Percentiles rank a stretch among this genome's conserved stretches.
phyloP scores from a whole-genome alignment of 2,113 vertebrate genomes.

The Leptodactylus fuscus region DNA sequence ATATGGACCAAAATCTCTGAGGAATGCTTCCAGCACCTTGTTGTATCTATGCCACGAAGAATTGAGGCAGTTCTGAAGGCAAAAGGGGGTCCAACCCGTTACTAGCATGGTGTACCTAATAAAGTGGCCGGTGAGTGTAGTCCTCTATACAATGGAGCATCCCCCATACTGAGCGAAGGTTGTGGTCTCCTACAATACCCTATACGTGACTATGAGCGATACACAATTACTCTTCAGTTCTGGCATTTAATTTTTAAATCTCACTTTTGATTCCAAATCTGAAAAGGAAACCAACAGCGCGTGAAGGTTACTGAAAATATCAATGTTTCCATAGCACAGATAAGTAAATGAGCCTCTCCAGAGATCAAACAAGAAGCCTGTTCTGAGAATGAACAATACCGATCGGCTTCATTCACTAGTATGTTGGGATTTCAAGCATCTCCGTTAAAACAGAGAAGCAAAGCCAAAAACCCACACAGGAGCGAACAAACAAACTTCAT shows the following conservation, averaged over 20 bases:
- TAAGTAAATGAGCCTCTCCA: conserved; percentile 36
- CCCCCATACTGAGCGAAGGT: neutral
- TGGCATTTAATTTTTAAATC: conserved; percentile 38
- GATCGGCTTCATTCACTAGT: neutral
- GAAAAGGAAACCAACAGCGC: conserved; percentile 16
- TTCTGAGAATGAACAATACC: conserved; percentile 14
- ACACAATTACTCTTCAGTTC: neutral
- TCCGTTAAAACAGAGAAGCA: neutral
- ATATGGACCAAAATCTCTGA: too few species aligned
- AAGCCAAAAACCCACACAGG: conserved; percentile 32
- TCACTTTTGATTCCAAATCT: conserved; percentile 32
- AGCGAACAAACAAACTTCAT: conserved; percentile 19
- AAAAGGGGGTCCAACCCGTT: too few species aligned
- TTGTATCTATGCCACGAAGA: too few species aligned
- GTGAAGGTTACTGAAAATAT: conserved; percentile 43
- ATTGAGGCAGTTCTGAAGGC: too few species aligned
- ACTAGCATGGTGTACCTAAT: too few species aligned
- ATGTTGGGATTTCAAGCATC: conserved; percentile 28
- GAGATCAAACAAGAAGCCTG: conserved; percentile 23
- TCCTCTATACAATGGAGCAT: neutral
- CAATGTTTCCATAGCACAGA: conserved; percentile 37
- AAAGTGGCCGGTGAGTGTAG: too few species aligned
- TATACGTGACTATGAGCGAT: conserved; percentile 13
- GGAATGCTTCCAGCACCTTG: too few species aligned
- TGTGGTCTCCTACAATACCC: neutral